A percentile compares a stretch with the other conserved stretches of the same genome.
These are phyloP conservation scores for Drosophila nr. perissopoda DNA, from an alignment of 2,888 invertebrate genomes.

Conservation along the genomic window DNA sequence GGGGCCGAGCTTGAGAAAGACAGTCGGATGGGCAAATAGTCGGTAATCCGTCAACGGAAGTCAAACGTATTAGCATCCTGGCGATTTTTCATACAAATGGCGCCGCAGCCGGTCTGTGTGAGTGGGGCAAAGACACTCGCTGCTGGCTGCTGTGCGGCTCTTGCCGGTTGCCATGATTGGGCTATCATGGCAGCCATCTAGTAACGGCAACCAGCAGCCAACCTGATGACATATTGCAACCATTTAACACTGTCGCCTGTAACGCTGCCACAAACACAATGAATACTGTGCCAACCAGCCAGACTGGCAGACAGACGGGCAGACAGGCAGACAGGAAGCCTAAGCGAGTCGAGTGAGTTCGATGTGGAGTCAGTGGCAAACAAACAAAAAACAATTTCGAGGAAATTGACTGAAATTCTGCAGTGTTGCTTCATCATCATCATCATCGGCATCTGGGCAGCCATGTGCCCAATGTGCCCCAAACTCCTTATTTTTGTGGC, in stretches of 20 bases:
- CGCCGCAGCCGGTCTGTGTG: constrained; percentile 56
- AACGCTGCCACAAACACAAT: constrained; percentile 64
- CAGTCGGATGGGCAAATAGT: constrained; percentile 64
- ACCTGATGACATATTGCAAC: constrained; percentile 83
- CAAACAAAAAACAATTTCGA: constrained; percentile 79
- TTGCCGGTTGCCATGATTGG: constrained; percentile 65
- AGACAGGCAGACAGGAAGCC: constrained; percentile 60
- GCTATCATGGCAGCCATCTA: constrained; percentile 74
- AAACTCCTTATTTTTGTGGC: constrained; percentile 30
- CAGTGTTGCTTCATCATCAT: constrained; percentile 76
- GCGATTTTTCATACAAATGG: constrained; percentile 84
- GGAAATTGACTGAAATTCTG: constrained; percentile 81
- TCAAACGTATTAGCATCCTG: constrained; percentile 85
- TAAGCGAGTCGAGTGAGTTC: constrained; percentile 35
- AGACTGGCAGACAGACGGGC: constrained; percentile 34
- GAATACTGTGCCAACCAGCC: constrained; percentile 61
- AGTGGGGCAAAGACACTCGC: constrained; percentile 26
- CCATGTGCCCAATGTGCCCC: constrained; percentile 54
- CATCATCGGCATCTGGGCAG: constrained; percentile 16
- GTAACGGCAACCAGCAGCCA: constrained; percentile 54
- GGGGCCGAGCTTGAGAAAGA: constrained; percentile 10
- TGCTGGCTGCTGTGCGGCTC: constrained; percentile 20
- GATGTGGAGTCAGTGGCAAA: constrained; percentile 60
- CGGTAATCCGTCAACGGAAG: constrained; percentile 84
- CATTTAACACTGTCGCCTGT: constrained; percentile 83